Percentiles rank a stretch among this genome's conserved stretches.
These are phyloP conservation scores for Gandaritis pyraliata DNA, from an alignment of 2,888 invertebrate species.

Conservation along the genomic window DNA sequence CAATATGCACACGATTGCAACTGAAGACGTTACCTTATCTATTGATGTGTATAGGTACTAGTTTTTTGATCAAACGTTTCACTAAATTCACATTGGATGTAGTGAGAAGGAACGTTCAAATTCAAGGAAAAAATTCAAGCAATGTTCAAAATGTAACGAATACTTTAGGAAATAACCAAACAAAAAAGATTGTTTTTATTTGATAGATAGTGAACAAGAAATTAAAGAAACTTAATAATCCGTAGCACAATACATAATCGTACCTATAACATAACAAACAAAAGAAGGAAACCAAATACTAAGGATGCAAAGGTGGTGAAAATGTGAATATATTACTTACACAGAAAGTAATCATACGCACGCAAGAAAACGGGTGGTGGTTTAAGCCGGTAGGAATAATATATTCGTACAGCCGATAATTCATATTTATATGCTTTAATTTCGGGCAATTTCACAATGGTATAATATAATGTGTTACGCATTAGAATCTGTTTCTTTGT, in stretches of 20 bases:
- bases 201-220: neutral
- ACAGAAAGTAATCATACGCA: conserved; percentile 80
- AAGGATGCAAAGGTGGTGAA: conserved; percentile 80
- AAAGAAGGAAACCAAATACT: conserved; percentile 71
- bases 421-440: conserved; percentile 77
- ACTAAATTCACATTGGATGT: neutral
- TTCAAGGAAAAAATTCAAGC: too few species aligned
- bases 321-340: conserved; percentile 83
- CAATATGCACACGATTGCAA: conserved; percentile 45
- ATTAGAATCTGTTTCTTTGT: conserved; percentile 27
- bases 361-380: conserved; percentile 72
- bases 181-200: neutral
- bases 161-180: neutral
- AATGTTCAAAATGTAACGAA: too few species aligned
- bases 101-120: too few species aligned
- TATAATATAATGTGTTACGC: conserved; percentile 48
- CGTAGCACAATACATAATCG: conserved; percentile 39
- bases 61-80: neutral
- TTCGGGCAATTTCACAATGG: conserved; percentile 63
- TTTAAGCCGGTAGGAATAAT: conserved; percentile 66
- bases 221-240: conserved; percentile 30
- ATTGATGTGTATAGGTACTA: conserved; percentile 25
- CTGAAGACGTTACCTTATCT: conserved; percentile 54
- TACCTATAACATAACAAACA: conserved; percentile 56
- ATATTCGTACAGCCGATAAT: conserved; percentile 78